Conservation (phyloP, 2,797 vertebrate species). For the Meda fulgida region DNA sequence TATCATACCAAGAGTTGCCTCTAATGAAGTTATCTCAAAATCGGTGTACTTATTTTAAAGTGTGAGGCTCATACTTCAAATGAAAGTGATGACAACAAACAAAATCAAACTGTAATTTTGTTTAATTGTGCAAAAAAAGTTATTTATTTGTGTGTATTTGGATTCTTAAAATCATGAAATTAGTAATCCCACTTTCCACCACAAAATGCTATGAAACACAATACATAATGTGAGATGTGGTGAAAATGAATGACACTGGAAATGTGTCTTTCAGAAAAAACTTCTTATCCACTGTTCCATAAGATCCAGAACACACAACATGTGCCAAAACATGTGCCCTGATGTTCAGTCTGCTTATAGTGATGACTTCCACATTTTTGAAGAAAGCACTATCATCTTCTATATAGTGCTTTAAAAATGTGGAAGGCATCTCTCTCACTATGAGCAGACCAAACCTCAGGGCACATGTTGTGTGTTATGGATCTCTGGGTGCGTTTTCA, state of each 20-base stretch:
- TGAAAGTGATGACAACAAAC: background rate
- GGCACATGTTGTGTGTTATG: conserved; percentile 34
- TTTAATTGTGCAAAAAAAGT: too few species aligned
- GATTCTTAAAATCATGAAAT: background rate
- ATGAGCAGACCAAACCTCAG: conserved; percentile 25
- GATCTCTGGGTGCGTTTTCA: background rate
- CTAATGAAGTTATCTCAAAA: background rate
- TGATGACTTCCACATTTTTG: too few species aligned
- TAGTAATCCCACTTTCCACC: background rate
- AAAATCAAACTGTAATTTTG: background rate
- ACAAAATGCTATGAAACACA: background rate
- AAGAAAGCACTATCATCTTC: too few species aligned
- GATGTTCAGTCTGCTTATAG: too few species aligned
- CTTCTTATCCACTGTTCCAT: background rate
- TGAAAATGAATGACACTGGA: background rate
- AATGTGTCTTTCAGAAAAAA: background rate
- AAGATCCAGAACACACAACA: too few species aligned
- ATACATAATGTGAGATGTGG: background rate
- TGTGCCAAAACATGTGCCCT: too few species aligned
- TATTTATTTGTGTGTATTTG: too few species aligned
- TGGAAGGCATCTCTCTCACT: conserved; percentile 40
- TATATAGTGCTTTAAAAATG: conserved; percentile 36
- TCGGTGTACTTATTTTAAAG: background rate
- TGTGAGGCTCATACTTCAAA: background rate
- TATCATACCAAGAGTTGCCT: background rate